Evolutionary conservation across 2,113 vertebrate species (phyloP), one percentile per base, ranked within the genome.

Genomic region (Mola mola): DNA sequence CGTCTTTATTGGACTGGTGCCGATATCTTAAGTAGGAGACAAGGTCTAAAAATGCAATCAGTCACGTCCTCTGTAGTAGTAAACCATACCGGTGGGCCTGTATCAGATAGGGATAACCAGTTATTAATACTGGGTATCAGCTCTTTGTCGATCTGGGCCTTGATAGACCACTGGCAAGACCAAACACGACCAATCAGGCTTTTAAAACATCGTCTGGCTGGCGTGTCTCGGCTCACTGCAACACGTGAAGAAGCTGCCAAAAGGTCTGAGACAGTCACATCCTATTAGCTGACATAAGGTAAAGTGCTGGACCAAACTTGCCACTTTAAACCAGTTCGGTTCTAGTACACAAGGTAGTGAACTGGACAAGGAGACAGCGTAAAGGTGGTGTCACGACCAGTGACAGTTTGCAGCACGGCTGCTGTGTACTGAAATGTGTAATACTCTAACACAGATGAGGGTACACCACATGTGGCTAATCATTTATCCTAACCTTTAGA

Each of bases 261-360:
- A 67, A 43, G 5, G 59, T 62, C 77, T 52, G 58, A 81, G 80
- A 79, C 59, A 25, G 60, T 33, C 43, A 64, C 59, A 88, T 90
- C 87, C 84, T 42, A 78, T 90, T 84, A 89, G 49, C 17, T 1
- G 15, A 50, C 49, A 24, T 76, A 69, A 76, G 75, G 83, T 58
- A 67, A 73, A 82, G 29, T 38, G 26, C 62, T 12, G 37, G 60
- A 57, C 50, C 50, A 79, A 81, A 85, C 47, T 41, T 41, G 22
- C 22, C 57, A 59, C 50, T 46, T 60, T 74, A 88, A 87, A 86
- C 79, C 77, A 62, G 75, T 88, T 83, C 89, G 21, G 38, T 24
- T 38, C 16, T 9, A 15, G 42, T 58, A 25, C 41, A 62, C 26
- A 49, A 26, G 17, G 12, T 13, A 42, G 47, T 24, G 22, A 15